Evolutionary conservation across 1,140 invertebrate genomes (phyloP), one percentile per base, ranked within the genome.

Genomic region (Cydia strobilella): DNA sequence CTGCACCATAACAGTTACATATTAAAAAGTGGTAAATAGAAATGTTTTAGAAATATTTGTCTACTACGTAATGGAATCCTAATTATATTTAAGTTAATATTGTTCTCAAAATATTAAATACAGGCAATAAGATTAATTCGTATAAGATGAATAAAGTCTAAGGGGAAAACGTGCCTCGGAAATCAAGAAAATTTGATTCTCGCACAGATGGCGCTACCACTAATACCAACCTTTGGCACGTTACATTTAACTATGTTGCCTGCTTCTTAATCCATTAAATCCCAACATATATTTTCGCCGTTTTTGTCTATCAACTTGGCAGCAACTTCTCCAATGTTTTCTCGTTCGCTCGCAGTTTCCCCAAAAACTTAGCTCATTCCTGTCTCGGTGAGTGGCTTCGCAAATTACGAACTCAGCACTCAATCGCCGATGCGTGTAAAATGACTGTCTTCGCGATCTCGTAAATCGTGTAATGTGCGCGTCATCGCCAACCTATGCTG

Each of bases 341-440:
- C 86, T 87, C 85, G 86, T 90, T 86, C 83, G 82, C 78, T 77
- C 82, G 79, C 81, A 86, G 80, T 86, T 80, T 90, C 85, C 78
- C 79, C 82, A 66, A 76, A 90, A 90, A 88, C 79, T 90, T 91
- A 84, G 82, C 84, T 85, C 86, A 81, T 90, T 88, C 82, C 72
- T 84, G 82, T 87, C 84, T 84, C 83, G 79, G 82, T 80, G 84
- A 82, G 83, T 84, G 84, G 82, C 78, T 83, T 77, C 75, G 65
- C 79, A 84, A 88, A 85, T 89, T 87, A 88, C 82, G 78, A 82
- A 86, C 79, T 84, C 82, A 77, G 80, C 81, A 84, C 77, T 86
- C 84, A 83, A 78, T 82, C 84, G 81, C 73, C 82, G 82, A 87
- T 90, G 88, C 87, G 88, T 91, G 84, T 88, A 90, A 89, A 87